Base-by-base conservation (phyloP, 1,140 invertebrate genomes). In the Drosophila guanche region DNA sequence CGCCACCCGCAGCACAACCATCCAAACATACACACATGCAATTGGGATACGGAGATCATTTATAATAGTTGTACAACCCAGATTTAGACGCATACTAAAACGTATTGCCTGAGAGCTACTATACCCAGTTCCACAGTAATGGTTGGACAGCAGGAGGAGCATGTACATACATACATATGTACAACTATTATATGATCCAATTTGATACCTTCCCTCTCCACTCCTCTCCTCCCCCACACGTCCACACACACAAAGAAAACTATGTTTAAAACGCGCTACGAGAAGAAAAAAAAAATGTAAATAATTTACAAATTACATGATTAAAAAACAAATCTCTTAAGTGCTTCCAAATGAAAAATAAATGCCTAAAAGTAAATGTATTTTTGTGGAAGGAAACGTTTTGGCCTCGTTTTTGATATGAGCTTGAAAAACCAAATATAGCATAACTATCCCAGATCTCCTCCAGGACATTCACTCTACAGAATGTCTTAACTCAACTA, bases 281-380 rank as follows among this genome's bases (percentile, higher is more conserved):
- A 51, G 55, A 62, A 66, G 33, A 37, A 37, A 27, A 0, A 27
- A 61, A 69, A 69, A 54, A 12, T 84, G 79, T 84, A 84, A 79
- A 84, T 85, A 84, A 55, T 73, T 58, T 76, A 74, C 48, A 66
- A 76, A 66, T 37, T 51, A 77, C 45, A 83, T 68, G 42, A 71
- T 72, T 71, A 67, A 72, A 66, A 46, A 77, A 74, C 25, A 56
- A 84, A 72, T 75, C 48, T 79, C 48, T 67, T 65, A 84, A 84
- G 65, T 79, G 79, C 76, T 84, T 84, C 80, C 80, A 84, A 67
- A 53, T 57, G 7, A 70, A 50, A 27, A 5, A 25, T 5, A 22
- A 29, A 16, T 4, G 16, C 16, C 12, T 25, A 33, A 37, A 37
- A 10, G 33, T 37, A 12, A 10, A 37, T 12, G n/a, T 43, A 23